Evolutionary conservation across 2,113 vertebrate species (phyloP).

Genomic region (Martes martes): DNA sequence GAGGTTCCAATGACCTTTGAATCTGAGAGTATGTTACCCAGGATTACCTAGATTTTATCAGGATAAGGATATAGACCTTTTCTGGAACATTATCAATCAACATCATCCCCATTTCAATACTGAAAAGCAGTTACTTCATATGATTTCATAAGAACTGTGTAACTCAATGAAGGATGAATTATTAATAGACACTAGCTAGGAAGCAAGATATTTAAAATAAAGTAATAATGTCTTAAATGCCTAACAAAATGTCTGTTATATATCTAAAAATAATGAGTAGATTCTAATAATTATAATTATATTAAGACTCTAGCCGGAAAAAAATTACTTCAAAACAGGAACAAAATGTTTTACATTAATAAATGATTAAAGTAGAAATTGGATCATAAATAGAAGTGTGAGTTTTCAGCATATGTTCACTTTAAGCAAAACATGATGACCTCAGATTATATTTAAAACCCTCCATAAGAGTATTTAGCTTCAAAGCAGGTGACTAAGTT

Average conservation of each 20-base stretch:
- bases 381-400: constrained; percentile 34
- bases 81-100: neutral
- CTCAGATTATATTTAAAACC: constrained; percentile 51
- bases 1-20: neutral
- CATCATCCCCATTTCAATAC: neutral
- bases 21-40: neutral
- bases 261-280: neutral
- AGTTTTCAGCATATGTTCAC: constrained; percentile 50
- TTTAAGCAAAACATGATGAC: constrained; percentile 52
- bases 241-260: neutral
- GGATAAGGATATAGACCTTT: neutral
- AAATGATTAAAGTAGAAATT: constrained; percentile 1
- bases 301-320: constrained; percentile 31
- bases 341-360: constrained; percentile 21
- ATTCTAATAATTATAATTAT: neutral
- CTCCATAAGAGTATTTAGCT: neutral
- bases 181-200: neutral
- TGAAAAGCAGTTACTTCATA: neutral
- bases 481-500: constrained; percentile 40
- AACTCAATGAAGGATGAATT: neutral
- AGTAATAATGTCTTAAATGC: neutral
- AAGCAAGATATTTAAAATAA: neutral
- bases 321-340: neutral
- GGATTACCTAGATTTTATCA: neutral
- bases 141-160: constrained; percentile 4